phyloP scores from a whole-genome alignment of 2,113 vertebrate genomes.

The Gymnorhina tibicen region DNA sequence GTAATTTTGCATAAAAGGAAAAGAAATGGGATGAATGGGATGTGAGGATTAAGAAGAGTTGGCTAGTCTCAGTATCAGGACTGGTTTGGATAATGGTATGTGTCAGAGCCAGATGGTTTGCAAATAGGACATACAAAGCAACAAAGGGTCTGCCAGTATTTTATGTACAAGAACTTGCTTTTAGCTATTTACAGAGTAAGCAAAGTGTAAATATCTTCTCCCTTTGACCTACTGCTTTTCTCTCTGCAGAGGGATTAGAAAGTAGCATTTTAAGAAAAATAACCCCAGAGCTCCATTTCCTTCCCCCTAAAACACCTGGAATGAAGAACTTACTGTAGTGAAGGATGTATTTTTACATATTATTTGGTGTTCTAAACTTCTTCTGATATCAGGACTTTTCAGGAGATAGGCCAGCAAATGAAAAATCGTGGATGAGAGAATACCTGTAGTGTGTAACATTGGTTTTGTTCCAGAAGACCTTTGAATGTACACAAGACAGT shows the following conservation, averaged over 20 bases:
- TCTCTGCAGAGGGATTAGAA: neutral
- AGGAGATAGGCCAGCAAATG: neutral
- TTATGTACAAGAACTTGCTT: neutral
- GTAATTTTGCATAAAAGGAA: neutral
- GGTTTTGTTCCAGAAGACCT: neutral
- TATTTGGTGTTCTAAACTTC: neutral
- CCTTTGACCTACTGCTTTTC: neutral
- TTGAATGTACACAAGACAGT: neutral
- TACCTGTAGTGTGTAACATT: neutral
- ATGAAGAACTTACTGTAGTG: neutral
- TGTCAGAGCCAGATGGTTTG: neutral
- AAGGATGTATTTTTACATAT: neutral
- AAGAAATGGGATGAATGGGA: neutral
- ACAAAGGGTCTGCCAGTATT: neutral
- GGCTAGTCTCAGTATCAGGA: neutral
- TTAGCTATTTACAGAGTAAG: neutral
- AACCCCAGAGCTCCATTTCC: neutral
- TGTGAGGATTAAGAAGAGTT: neutral
- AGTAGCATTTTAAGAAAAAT: neutral
- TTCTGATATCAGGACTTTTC: neutral
- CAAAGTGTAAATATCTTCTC: neutral
- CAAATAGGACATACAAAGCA: neutral
- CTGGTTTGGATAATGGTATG: neutral
- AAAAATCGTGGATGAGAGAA: neutral
- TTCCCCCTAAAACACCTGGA: neutral